phyloP scores from a whole-genome alignment of 2,113 vertebrate species.

The Tetraodon nigroviridis region DNA sequence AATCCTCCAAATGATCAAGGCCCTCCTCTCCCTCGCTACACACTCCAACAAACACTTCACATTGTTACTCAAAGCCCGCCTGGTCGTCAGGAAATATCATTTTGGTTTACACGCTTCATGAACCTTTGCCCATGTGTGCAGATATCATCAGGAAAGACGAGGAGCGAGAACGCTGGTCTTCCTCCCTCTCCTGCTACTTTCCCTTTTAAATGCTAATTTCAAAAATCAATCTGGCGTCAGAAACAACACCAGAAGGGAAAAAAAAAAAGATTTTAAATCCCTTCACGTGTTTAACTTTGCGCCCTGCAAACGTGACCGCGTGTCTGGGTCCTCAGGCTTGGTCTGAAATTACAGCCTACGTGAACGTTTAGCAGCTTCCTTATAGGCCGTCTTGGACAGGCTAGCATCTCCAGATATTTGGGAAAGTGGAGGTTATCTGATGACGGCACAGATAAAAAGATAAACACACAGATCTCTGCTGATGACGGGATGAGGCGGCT shows the following conservation, averaged over 20 bases:
- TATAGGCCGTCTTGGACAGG: slow-evolving; percentile 33
- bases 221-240: slow-evolving; percentile 38
- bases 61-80: slow-evolving; percentile 15
- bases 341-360: slow-evolving; percentile 5
- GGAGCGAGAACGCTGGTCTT: neutral
- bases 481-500: slow-evolving; percentile 58
- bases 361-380: slow-evolving; percentile 29
- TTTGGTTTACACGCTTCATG: slow-evolving; percentile 24
- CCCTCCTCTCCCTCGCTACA: slow-evolving; percentile 58
- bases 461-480: slow-evolving; percentile 45
- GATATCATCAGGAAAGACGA: slow-evolving; percentile 16
- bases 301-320: slow-evolving; percentile 32
- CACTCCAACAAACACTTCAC: slow-evolving; percentile 53
- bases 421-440: slow-evolving; percentile 38
- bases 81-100: slow-evolving; percentile 3
- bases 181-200: slow-evolving; percentile 8
- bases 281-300: slow-evolving; percentile 28
- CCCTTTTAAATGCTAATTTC: slow-evolving; percentile 22
- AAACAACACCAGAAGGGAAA: slow-evolving; percentile 44
- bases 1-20: slow-evolving; percentile 71
- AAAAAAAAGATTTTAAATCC: slow-evolving; percentile 35
- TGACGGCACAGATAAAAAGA: slow-evolving; percentile 45
- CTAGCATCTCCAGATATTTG: slow-evolving; percentile 35
- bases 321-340: slow-evolving; percentile 19
- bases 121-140: slow-evolving; percentile 15